Base-by-base conservation (phyloP, 2,888 invertebrate genomes). In the Sarcophaga subvicina region DNA sequence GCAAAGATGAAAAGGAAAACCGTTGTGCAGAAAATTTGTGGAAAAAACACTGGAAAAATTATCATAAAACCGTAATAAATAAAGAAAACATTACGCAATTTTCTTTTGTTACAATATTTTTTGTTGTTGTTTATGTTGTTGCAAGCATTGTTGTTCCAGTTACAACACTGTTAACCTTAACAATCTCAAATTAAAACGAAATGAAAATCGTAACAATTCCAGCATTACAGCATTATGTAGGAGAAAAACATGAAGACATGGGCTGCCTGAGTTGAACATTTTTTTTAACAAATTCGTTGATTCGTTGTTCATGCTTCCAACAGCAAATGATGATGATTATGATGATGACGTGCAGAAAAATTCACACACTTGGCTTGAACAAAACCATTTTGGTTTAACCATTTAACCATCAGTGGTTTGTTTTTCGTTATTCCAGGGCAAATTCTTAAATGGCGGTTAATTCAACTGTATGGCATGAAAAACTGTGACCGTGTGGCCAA, bases 1-100 rank as follows among this genome's bases (percentile, higher is more conserved):
- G 37, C 8, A 67, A 25, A 27, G 49, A 62, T 66, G 37, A 37
- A 66, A n/a, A 66, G 14, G 4, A 22, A 49, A 22, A 20, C 1
- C n/a, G n/a, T 22, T 20, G 25, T 2, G 59, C 60, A 80, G 10
- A 67, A 20, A 60, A 67, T 27, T 37, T 37, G 10, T 17, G 8
- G 1, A 17, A 49, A 73, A 49, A 45, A 12, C 49, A 72, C 72
- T 47, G 60, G 11, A 62, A 8, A 82, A 77, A 82, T 82, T 70
- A 76, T 64, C 63, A 77, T 78, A 72, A 83, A 77, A 67, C 2
- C 14, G 22, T 77, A 71, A 82, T 76, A 71, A 72, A 72, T 72
- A 66, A 72, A 78, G 17, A 37, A 37, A 37, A 37, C 37, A 60
- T 72, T 83, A 70, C 64, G 71, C 63, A 82, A 77, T 77, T 63